Base-by-base conservation (phyloP, 2,888 invertebrate genomes). In the Melieria omissa region DNA sequence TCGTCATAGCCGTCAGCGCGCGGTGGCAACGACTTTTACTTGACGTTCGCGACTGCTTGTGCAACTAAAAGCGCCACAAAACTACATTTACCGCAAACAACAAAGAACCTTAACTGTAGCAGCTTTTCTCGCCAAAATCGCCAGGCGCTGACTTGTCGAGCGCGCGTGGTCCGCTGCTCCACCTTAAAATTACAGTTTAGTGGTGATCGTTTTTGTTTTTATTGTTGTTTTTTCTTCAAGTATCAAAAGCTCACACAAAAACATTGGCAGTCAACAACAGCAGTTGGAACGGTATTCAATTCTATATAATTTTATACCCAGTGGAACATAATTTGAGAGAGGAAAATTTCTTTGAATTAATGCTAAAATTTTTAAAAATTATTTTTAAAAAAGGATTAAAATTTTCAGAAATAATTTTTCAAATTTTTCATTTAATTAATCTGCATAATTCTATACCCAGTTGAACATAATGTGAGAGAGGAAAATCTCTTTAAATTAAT, bases 11-110 rank as follows among this genome's bases (percentile, higher is more conserved):
- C 29, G 67, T 52, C 60, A 58, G 60, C 60, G 61, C 44, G 60
- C 67, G 67, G 61, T 67, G 67, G 49, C 67, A 60, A 61, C 67
- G 67, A 67, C 67, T 60, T 67, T 67, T 67, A 67, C 67, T 67
- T 29, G 41, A 58, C 29, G 29, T 29, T 29, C 29, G 29, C 44
- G 42, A 14, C 9, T 49, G n/a, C 42, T 66, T 66, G 58, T 58
- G 66, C 58, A 66, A 66, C 60, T n/a, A 58, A 10, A 6, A 47
- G 14, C 12, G 16, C 60, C 16, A 49, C 9, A n/a, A 44, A 58
- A 57, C 29, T 49, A n/a, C 12, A 9, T 41, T 4, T 42, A 29
- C 10, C 55, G 65, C 45, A 10, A 10, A 10, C 16, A 10, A 12
- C 12, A 52, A 61, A 52, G 61, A 67, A 49, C 67, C 60, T 66